These are phyloP conservation scores for Nannospalax galili DNA, from an alignment of 2,113 vertebrate species.

Conservation along the genomic window DNA sequence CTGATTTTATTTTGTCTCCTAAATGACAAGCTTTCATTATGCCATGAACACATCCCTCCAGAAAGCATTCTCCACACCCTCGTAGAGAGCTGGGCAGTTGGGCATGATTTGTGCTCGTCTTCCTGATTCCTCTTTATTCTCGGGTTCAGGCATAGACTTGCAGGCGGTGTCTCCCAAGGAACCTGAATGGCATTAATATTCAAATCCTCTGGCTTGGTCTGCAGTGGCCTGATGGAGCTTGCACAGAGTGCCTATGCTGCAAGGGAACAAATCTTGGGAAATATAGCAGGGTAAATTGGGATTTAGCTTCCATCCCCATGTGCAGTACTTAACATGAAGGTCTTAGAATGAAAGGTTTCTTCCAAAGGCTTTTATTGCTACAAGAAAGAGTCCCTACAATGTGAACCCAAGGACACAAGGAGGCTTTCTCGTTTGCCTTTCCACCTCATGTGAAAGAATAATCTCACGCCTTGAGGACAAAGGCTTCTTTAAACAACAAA, in stretches of 20 bases:
- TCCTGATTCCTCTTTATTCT: slow-evolving; percentile 63
- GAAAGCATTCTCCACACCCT: slow-evolving; percentile 72
- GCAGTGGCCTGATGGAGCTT: slow-evolving; percentile 72
- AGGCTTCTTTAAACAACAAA: slow-evolving; percentile 73
- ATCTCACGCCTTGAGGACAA: slow-evolving; percentile 54
- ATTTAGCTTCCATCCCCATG: slow-evolving; percentile 69
- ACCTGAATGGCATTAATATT: slow-evolving; percentile 70
- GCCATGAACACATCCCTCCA: slow-evolving; percentile 68
- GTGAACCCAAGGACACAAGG: slow-evolving; percentile 71
- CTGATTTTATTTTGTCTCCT: slow-evolving; percentile 82
- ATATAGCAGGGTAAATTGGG: slow-evolving; percentile 71
- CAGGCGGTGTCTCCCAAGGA: slow-evolving; percentile 32
- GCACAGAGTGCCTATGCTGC: slow-evolving; percentile 48
- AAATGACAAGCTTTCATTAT: slow-evolving; percentile 82
- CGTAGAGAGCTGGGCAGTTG: slow-evolving; percentile 70
- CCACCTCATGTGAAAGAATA: slow-evolving; percentile 68
- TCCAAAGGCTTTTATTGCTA: slow-evolving; percentile 76
- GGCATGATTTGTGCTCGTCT: slow-evolving; percentile 76
- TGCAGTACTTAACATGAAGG: slow-evolving; percentile 71
- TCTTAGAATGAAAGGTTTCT: slow-evolving; percentile 70
- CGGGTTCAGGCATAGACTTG: slow-evolving; percentile 57
- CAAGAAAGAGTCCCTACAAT: slow-evolving; percentile 70
- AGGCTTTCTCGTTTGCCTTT: slow-evolving; percentile 72
- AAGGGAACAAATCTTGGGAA: slow-evolving; percentile 70
- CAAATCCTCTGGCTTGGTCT: slow-evolving; percentile 73